phyloP scores from a whole-genome alignment of 2,888 invertebrate genomes.

The Rhyacophila evoluta region DNA sequence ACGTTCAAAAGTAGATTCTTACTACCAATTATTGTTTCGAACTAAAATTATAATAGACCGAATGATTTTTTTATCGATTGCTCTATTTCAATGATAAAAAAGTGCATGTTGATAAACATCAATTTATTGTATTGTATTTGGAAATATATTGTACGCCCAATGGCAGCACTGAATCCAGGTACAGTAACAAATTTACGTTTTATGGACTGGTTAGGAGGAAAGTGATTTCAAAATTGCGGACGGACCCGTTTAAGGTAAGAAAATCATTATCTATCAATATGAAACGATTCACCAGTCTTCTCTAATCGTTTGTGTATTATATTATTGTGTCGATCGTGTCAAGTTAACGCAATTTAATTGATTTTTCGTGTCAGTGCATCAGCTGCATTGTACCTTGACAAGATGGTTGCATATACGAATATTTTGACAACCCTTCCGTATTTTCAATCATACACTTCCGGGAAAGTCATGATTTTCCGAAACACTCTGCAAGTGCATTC shows the following conservation, averaged over 20 bases:
- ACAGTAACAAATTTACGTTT: conserved; percentile 46
- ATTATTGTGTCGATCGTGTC: conserved; percentile 28
- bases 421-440: conserved; percentile 42
- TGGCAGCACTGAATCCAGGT: conserved; percentile 38
- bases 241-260: conserved; percentile 43
- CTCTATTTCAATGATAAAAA: too few species aligned
- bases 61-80: too few species aligned
- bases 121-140: neutral
- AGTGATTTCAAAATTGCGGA: conserved; percentile 49
- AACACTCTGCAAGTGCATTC: neutral
- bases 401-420: conserved; percentile 47
- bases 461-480: conserved; percentile 35
- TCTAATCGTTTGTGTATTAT: neutral
- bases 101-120: neutral
- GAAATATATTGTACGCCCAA: neutral
- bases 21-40: too few species aligned
- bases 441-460: conserved; percentile 45
- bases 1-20: too few species aligned
- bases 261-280: conserved; percentile 31
- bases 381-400: conserved; percentile 48
- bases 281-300: conserved; percentile 3
- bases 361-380: conserved; percentile 46
- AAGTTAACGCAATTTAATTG: conserved; percentile 17
- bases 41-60: too few species aligned
- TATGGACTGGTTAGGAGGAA: conserved; percentile 48